Conservation (phyloP, 2,797 vertebrate species). For the Periparus ater region DNA sequence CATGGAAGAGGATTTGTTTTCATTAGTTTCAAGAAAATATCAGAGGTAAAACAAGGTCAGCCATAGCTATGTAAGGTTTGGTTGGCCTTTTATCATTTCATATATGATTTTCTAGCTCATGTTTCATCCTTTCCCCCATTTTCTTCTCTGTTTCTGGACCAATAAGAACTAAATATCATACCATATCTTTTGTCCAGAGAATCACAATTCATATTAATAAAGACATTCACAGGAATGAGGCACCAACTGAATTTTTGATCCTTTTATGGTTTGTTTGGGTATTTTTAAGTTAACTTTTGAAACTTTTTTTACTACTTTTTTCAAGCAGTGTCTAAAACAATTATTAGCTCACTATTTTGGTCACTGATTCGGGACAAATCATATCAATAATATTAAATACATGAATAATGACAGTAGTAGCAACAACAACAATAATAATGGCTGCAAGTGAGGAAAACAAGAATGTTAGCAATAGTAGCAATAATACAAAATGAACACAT, state of each 20-base stretch:
- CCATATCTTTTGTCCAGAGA: neutral
- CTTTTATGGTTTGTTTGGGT: accelerated
- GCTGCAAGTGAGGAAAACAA: neutral
- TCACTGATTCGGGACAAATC: neutral
- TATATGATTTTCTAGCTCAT: neutral
- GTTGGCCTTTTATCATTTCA: accelerated
- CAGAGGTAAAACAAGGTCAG: neutral
- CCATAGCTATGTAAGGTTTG: neutral
- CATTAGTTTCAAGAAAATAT: neutral
- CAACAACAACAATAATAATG: neutral
- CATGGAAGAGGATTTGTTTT: neutral
- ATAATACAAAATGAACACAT: neutral
- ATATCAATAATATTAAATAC: neutral
- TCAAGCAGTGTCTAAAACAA: neutral
- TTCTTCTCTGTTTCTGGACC: neutral
- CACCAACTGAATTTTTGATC: neutral
- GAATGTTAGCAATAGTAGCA: neutral
- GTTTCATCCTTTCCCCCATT: neutral
- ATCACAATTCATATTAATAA: neutral
- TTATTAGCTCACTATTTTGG: neutral
- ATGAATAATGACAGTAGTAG: neutral
- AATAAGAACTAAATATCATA: neutral
- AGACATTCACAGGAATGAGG: neutral
- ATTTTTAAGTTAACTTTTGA: neutral
- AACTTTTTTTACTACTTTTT: neutral